These are phyloP conservation scores for Poecilia picta DNA, from an alignment of 2,797 vertebrate genomes.

Conservation along the genomic window DNA sequence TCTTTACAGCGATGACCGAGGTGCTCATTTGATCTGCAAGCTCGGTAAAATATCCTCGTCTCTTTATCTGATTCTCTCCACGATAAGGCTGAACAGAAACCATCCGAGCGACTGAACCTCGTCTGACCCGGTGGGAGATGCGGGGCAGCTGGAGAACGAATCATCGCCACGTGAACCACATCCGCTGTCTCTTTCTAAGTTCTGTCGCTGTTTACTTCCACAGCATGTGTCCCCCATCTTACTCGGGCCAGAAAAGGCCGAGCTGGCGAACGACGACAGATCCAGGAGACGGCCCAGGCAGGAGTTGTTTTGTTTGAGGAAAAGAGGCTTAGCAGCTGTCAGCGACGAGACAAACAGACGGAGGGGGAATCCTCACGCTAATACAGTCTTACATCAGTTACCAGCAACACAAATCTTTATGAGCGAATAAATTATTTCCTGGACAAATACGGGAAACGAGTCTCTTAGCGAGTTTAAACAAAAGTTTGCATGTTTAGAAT, in stretches of 20 bases:
- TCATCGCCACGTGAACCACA: slow-evolving; percentile 64
- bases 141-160: slow-evolving; percentile 63
- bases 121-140: slow-evolving; percentile 49
- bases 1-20: neutral
- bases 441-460: slow-evolving; percentile 16
- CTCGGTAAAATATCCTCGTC: slow-evolving; percentile 2
- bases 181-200: slow-evolving; percentile 55
- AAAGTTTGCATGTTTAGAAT: slow-evolving; percentile 16
- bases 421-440: slow-evolving; percentile 27
- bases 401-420: slow-evolving; percentile 23
- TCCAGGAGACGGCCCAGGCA: slow-evolving; percentile 33
- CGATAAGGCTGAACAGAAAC: slow-evolving; percentile 21
- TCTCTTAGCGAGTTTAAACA: slow-evolving; percentile 32
- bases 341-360: neutral
- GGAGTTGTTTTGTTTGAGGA: slow-evolving; percentile 41
- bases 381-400: slow-evolving; percentile 11
- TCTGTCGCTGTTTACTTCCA: slow-evolving; percentile 69
- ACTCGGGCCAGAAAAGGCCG: slow-evolving; percentile 44
- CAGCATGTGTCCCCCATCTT: slow-evolving; percentile 64
- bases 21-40: neutral
- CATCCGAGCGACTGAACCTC: slow-evolving; percentile 42
- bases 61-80: slow-evolving; percentile 24
- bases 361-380: slow-evolving; percentile 24
- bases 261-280: slow-evolving; percentile 44
- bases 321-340: slow-evolving; percentile 59